Base-by-base conservation (phyloP, 2,888 invertebrate genomes). In the Diarsia rubi region DNA sequence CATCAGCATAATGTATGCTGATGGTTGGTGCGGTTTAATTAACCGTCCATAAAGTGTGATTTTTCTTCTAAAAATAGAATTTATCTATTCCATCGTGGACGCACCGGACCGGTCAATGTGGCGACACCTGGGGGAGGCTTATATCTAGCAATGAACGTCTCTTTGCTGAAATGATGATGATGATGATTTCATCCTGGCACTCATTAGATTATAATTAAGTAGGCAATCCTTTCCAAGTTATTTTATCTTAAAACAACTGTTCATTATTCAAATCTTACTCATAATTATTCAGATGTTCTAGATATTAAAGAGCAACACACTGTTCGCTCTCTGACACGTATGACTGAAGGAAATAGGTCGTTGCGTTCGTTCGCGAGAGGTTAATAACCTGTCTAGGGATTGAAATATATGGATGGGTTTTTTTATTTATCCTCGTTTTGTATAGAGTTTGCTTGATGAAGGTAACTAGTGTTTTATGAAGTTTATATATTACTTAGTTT, bases 321-420 rank as follows among this genome's bases (percentile, higher is more conserved):
- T 37, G 44, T 76, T 63, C 57, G 24, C 54, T 45, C 44, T 6
- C 31, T 59, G 60, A 63, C 47, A 45, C 27, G 65, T 74, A 57
- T 84, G 63, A 73, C 64, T 79, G 42, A 64, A 66, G 69, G 62
- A 82, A 69, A 54, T 82, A 84, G 85, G 82, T 82, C 82, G 82
- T 21, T 66, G 81, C 65, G 71, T 76, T 71, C 37, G 37, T 64
- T 65, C 54, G 11, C 44, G 31, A 57, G 49, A 54, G 82, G 82
- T 82, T 82, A 81, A 76, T 72, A 81, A 84, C 85, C 85, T 81
- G 65, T 66, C 82, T 69, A 52, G 62, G 66, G 66, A 69, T 47
- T 69, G 59, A 63, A 72, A 71, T 69, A 66, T 62, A 70, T 68
- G 64, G 37, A 49, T 69, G 31, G n/a, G 31, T 65, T 73, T 60